phyloP scores from a whole-genome alignment of 2,113 vertebrate genomes.

The Strix uralensis region DNA sequence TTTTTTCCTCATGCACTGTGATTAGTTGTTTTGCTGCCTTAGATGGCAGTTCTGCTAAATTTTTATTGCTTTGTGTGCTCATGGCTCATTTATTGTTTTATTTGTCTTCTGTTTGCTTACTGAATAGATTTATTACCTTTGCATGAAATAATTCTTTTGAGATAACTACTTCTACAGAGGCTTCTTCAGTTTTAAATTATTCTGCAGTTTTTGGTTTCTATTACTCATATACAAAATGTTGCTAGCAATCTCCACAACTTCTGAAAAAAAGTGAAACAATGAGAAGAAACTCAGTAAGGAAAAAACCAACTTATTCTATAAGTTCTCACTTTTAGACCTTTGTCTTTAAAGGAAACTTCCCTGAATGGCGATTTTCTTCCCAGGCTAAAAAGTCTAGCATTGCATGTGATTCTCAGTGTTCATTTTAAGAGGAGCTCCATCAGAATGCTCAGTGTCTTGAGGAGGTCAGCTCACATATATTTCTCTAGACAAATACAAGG shows the following conservation, averaged over 20 bases:
- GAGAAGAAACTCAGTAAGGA: neutral
- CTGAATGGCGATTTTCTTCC: neutral
- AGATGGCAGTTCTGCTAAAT: constrained; percentile 16
- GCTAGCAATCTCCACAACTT: neutral
- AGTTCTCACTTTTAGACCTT: neutral
- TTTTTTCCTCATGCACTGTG: neutral
- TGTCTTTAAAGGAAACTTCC: neutral
- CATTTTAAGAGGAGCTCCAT: neutral
- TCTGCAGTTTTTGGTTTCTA: neutral
- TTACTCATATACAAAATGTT: neutral
- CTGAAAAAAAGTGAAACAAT: neutral
- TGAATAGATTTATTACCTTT: constrained; percentile 47
- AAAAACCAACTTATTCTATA: accelerated
- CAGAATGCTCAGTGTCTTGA: neutral
- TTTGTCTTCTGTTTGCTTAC: constrained; percentile 45
- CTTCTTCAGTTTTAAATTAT: neutral
- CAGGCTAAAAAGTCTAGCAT: neutral
- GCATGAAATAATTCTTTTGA: constrained; percentile 39
- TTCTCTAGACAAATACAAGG: neutral
- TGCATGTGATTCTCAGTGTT: neutral
- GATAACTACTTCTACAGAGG: neutral
- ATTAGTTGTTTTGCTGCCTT: constrained; percentile 20
- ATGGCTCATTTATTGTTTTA: constrained; percentile 52
- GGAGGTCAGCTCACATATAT: neutral
- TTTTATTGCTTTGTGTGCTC: constrained; percentile 7